Percentiles rank a stretch among this genome's conserved stretches.
Conservation (phyloP, 2,888 invertebrate genomes). For the Xylota sylvarum region DNA sequence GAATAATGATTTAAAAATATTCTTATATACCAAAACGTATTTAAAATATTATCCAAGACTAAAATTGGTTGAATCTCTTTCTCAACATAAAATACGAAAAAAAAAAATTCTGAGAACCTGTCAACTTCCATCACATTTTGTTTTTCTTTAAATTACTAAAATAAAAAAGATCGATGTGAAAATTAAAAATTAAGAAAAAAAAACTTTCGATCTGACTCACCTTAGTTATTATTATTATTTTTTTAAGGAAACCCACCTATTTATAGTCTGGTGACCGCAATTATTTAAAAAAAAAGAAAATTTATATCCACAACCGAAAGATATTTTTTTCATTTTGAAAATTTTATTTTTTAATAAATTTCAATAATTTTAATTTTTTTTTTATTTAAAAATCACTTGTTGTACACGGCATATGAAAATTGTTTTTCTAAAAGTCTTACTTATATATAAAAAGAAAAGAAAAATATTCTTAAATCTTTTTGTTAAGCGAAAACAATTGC, state of each 20-base stretch:
- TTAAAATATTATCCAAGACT: neutral
- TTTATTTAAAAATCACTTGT: slow-evolving; percentile 8
- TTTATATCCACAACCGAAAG: slow-evolving; percentile 35
- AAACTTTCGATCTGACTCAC: slow-evolving; percentile 58
- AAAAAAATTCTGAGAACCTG: slow-evolving; percentile 16
- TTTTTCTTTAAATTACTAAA: slow-evolving; percentile 6
- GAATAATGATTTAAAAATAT: neutral
- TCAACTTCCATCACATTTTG: slow-evolving; percentile 17
- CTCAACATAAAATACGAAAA: neutral
- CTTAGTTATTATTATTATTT: slow-evolving; percentile 37
- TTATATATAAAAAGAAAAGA: neutral
- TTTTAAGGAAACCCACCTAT: slow-evolving; percentile 71
- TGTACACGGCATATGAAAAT: neutral
- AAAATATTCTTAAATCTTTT: slow-evolving; percentile 19
- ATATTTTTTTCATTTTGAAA: neutral
- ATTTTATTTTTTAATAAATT: slow-evolving; percentile 10
- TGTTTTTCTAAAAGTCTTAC: neutral
- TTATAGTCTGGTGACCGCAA: slow-evolving; percentile 71
- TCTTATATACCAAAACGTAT: neutral
- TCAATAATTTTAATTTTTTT: neutral
- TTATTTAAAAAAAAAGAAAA: slow-evolving; percentile 53
- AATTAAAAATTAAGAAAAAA: slow-evolving; percentile 20
- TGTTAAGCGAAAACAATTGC: neutral
- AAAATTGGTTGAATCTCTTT: neutral
- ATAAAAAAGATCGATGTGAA: slow-evolving; percentile 38